phyloP scores from a whole-genome alignment of 2,888 invertebrate genomes.

The Blera fallax region DNA sequence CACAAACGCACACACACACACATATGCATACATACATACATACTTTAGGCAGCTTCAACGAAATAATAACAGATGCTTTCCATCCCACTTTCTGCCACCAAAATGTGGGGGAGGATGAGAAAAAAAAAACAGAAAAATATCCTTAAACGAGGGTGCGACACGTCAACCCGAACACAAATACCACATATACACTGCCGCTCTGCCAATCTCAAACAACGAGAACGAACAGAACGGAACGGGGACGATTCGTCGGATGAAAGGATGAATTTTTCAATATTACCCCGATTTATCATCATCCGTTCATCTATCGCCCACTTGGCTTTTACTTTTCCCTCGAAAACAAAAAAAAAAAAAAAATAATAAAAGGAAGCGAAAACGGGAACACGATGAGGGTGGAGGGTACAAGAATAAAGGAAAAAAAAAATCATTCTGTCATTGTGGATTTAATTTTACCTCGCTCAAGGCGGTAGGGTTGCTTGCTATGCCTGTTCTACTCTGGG shows the following conservation, averaged over 20 bases:
- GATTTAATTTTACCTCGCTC: conserved; percentile 67
- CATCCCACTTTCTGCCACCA: not conserved
- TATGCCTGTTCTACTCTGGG: conserved; percentile 10
- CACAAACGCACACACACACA: not conserved
- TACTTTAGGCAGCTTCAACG: not conserved
- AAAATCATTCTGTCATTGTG: conserved; percentile 57
- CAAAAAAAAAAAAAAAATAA: not conserved
- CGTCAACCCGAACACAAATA: conserved; percentile 18
- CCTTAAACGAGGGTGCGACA: conserved; percentile 45
- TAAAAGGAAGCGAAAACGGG: not conserved
- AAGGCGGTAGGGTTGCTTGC: conserved; percentile 49
- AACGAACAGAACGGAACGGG: not conserved
- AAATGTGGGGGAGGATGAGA: not conserved
- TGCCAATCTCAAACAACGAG: not conserved
- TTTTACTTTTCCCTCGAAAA: conserved; percentile 8
- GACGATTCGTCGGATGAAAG: conserved; percentile 39
- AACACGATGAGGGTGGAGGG: not conserved
- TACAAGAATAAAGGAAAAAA: conserved; percentile 25
- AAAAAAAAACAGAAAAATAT: not conserved
- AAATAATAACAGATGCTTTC: conserved; percentile 48
- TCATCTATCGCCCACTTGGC: conserved; percentile 64
- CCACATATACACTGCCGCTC: not conserved
- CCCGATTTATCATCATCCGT: conserved; percentile 71
- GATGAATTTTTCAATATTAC: conserved; percentile 70
- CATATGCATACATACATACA: not conserved